A percentile compares a stretch with the other conserved stretches of the same genome.
These are phyloP conservation scores for Amphimallon solstitiale DNA, from an alignment of 2,888 invertebrate genomes.

Conservation along the genomic window DNA sequence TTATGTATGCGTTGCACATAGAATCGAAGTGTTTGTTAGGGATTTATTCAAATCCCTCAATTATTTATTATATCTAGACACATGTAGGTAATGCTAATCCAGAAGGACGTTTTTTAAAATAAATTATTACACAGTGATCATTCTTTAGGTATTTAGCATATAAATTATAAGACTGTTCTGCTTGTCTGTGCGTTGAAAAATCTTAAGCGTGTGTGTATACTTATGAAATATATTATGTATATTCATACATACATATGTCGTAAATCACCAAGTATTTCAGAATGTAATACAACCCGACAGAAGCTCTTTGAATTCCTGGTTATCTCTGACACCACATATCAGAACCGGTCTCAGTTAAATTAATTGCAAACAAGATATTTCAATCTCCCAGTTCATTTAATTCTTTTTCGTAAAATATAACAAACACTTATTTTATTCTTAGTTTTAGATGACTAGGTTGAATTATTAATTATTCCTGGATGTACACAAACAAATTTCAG, in stretches of 20 bases:
- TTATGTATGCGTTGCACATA: neutral
- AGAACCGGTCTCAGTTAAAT: neutral
- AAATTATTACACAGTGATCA: conserved; percentile 35
- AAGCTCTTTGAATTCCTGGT: conserved; percentile 15
- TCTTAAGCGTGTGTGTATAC: conserved; percentile 29
- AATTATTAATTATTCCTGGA: too few species aligned
- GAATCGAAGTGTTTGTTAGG: conserved; percentile 31
- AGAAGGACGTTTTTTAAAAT: conserved; percentile 32
- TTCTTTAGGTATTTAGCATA: conserved; percentile 28
- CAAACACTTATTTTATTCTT: too few species aligned
- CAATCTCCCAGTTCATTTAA: too few species aligned
- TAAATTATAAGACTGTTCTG: conserved; percentile 29
- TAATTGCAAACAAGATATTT: neutral
- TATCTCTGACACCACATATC: conserved; percentile 10
- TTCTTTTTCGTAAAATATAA: too few species aligned
- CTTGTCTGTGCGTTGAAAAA: conserved; percentile 5
- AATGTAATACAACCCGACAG: conserved; percentile 18
- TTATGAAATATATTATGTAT: conserved; percentile 37
- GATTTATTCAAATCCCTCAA: conserved; percentile 39
- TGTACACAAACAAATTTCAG: too few species aligned
- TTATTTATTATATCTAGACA: conserved; percentile 42
- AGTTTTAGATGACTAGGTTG: too few species aligned
- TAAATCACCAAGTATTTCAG: conserved; percentile 31
- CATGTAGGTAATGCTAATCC: conserved; percentile 41
- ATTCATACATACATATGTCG: conserved; percentile 5